These are phyloP conservation scores for Macrosoma leucophasiata DNA, from an alignment of 2,888 invertebrate genomes.

Conservation along the genomic window DNA sequence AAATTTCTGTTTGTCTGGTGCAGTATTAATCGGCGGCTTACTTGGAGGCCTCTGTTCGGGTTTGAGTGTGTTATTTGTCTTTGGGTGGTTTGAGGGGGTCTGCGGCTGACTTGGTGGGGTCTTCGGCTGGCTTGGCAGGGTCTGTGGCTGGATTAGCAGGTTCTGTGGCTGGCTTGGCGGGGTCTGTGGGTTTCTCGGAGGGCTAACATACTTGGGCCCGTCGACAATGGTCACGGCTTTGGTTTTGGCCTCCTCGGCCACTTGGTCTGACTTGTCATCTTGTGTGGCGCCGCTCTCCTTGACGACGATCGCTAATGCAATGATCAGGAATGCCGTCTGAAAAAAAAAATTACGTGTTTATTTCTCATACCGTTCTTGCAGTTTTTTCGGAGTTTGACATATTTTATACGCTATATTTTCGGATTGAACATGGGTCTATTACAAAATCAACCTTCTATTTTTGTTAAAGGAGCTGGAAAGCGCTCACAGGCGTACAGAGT, in stretches of 20 bases:
- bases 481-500: too few species aligned
- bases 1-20: constrained; percentile 40
- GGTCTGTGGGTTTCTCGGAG: constrained; percentile 25
- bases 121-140: constrained; percentile 21
- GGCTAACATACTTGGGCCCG: constrained; percentile 47
- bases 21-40: constrained; percentile 48
- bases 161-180: too few species aligned
- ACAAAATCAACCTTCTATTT: too few species aligned
- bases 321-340: constrained; percentile 69
- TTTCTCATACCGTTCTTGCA: not conserved
- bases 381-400: too few species aligned
- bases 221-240: constrained; percentile 48
- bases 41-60: constrained; percentile 45
- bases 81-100: constrained; percentile 19
- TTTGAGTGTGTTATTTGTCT: constrained; percentile 36
- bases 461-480: too few species aligned
- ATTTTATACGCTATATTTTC: too few species aligned
- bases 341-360: constrained; percentile 32
- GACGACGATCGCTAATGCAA: constrained; percentile 65
- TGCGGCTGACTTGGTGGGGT: too few species aligned
- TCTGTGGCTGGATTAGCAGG: too few species aligned
- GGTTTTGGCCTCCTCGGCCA: constrained; percentile 56
- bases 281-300: constrained; percentile 52
- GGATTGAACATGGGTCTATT: too few species aligned
- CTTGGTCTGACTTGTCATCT: constrained; percentile 46